phyloP scores from a whole-genome alignment of 2,113 vertebrate genomes.

The Eurypyga helias region DNA sequence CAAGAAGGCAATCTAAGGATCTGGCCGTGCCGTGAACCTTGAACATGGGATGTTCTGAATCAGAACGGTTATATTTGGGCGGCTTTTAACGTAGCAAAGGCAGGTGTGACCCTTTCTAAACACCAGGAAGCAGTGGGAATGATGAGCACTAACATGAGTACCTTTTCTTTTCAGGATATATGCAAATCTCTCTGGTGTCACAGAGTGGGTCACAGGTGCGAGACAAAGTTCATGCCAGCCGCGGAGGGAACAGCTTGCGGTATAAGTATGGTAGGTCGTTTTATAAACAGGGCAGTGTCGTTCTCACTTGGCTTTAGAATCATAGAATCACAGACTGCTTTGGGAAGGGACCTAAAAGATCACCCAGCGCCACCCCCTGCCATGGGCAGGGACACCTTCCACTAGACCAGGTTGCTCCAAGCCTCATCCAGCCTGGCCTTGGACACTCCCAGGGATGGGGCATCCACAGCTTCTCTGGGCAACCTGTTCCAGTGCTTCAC shows the following conservation, averaged over 20 bases:
- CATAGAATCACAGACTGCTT: too few relatives aligned
- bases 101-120: neutral
- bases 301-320: neutral
- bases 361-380: too few relatives aligned
- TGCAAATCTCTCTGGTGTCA: constrained; percentile 99
- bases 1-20: neutral
- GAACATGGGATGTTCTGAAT: neutral
- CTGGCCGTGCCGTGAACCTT: neutral
- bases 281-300: neutral
- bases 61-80: neutral
- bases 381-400: too few relatives aligned
- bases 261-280: constrained; percentile 88
- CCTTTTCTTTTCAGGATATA: constrained; percentile 87
- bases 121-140: neutral
- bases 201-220: constrained; percentile 91
- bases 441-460: too few relatives aligned
- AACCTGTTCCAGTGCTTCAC: too few relatives aligned
- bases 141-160: neutral
- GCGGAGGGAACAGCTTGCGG: constrained; percentile 95
- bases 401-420: too few relatives aligned
- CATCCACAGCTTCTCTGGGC: too few relatives aligned
- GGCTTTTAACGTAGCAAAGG: neutral
- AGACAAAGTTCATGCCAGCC: constrained; percentile 99
- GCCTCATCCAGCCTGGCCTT: too few relatives aligned
- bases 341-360: too few relatives aligned